Evolutionary conservation across 2,888 invertebrate species (phyloP).

Genomic region (Ophonus ardosiacus): DNA sequence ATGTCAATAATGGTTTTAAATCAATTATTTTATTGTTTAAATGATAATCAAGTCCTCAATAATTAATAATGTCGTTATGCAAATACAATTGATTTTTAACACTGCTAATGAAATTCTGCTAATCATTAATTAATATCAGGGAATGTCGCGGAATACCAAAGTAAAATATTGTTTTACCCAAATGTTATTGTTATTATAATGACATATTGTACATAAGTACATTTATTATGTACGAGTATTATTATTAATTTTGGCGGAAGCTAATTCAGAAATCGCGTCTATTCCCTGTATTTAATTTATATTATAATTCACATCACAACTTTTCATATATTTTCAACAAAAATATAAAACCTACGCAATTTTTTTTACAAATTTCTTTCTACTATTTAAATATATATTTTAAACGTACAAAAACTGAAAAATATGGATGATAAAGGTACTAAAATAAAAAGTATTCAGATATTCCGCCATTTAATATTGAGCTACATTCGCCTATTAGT

Average conservation of each 20-base stretch:
- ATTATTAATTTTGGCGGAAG: background rate
- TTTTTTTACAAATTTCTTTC: no score
- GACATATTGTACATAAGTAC: conserved; percentile 13
- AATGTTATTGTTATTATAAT: conserved; percentile 36
- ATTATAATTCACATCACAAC: no score
- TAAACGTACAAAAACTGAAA: no score
- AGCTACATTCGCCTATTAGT: no score
- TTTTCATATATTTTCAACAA: no score
- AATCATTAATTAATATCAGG: conserved; percentile 35
- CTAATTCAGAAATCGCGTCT: background rate
- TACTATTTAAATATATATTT: no score
- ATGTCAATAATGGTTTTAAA: conserved; percentile 30
- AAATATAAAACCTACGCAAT: no score
- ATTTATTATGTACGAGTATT: conserved; percentile 33
- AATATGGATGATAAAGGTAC: no score
- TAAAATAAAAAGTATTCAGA: no score
- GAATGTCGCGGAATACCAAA: conserved; percentile 13
- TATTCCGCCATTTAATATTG: no score
- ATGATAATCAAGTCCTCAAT: conserved; percentile 30
- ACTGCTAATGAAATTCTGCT: conserved; percentile 19
- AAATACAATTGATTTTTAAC: conserved; percentile 46
- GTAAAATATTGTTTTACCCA: conserved; percentile 32
- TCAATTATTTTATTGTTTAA: conserved; percentile 46
- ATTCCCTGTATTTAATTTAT: no score
- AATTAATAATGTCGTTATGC: conserved; percentile 40